These are phyloP conservation scores for Drosophila eohydei DNA, from an alignment of 2,888 invertebrate genomes.

Conservation along the genomic window DNA sequence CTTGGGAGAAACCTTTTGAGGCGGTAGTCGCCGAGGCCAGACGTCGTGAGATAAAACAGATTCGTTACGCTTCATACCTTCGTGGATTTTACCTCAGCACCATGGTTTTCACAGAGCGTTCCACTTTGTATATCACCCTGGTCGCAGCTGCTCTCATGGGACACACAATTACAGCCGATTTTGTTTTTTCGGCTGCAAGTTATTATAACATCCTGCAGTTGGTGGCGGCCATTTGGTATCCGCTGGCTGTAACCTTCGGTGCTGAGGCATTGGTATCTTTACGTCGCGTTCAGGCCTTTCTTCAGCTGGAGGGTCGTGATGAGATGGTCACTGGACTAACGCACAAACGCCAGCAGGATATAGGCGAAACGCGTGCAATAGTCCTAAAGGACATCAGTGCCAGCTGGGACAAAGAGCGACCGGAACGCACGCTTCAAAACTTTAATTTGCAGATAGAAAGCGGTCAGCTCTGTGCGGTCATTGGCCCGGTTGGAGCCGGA, in stretches of 20 bases:
- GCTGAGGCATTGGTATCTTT: conserved; percentile 87
- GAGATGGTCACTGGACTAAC: conserved; percentile 79
- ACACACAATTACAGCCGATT: conserved; percentile 87
- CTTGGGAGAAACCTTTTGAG: conserved; percentile 97
- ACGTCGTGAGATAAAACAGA: conserved; percentile 88
- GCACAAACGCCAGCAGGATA: conserved; percentile 70
- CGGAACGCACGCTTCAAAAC: conserved; percentile 86
- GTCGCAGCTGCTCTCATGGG: conserved; percentile 91
- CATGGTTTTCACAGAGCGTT: conserved; percentile 93
- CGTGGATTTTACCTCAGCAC: conserved; percentile 88
- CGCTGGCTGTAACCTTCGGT: conserved; percentile 86
- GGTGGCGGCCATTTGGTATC: conserved; percentile 87
- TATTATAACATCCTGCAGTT: conserved; percentile 90
- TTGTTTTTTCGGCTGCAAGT: conserved; percentile 91
- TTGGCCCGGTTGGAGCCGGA: conserved; percentile 95
- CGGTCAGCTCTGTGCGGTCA: conserved; percentile 91
- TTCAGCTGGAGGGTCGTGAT: conserved; percentile 86
- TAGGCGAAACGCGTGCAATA: conserved; percentile 79
- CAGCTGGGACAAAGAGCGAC: conserved; percentile 86
- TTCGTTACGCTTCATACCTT: conserved; percentile 88
- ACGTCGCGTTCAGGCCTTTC: conserved; percentile 86
- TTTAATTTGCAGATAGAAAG: conserved; percentile 87
- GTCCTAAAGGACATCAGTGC: conserved; percentile 85
- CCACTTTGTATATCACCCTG: conserved; percentile 93
- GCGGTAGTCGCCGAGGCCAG: conserved; percentile 91